Conservation (phyloP, 2,888 invertebrate species). For the Acholoe squamosa region DNA sequence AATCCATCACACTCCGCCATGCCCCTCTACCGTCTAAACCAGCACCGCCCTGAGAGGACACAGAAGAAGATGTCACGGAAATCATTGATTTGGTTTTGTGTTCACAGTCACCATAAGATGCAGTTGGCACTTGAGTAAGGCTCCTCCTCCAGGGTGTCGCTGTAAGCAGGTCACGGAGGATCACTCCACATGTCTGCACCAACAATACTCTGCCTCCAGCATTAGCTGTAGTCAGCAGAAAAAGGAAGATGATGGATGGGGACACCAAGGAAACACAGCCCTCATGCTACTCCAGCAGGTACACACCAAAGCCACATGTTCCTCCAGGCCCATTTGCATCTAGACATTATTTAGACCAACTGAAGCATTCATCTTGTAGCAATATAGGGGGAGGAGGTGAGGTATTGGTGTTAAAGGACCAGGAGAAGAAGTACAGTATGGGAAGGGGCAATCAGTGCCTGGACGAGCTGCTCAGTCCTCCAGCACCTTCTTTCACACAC, state of each 20-base stretch:
- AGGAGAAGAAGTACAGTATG: background rate
- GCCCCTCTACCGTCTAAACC: too few species aligned
- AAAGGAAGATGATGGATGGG: background rate
- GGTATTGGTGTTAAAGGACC: background rate
- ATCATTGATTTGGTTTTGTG: conserved; percentile 13
- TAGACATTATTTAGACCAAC: background rate
- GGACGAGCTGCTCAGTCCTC: background rate
- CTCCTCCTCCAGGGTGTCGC: background rate
- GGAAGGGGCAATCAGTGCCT: background rate
- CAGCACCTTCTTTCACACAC: background rate
- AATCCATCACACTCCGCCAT: too few species aligned
- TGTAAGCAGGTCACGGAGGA: conserved; percentile 2
- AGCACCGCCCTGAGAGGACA: background rate
- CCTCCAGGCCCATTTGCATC: conserved; percentile 7
- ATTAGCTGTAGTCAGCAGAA: background rate
- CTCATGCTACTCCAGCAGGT: background rate
- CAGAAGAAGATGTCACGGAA: background rate
- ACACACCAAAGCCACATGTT: conserved; percentile 27
- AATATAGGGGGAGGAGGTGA: background rate
- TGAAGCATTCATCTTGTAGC: background rate
- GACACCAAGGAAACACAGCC: background rate
- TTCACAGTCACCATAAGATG: background rate
- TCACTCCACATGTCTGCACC: background rate
- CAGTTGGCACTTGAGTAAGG: background rate
- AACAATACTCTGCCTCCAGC: background rate